Percentiles rank a stretch among this genome's conserved stretches.
Conservation (phyloP, 2,113 vertebrate genomes). For the Numenius arquata region DNA sequence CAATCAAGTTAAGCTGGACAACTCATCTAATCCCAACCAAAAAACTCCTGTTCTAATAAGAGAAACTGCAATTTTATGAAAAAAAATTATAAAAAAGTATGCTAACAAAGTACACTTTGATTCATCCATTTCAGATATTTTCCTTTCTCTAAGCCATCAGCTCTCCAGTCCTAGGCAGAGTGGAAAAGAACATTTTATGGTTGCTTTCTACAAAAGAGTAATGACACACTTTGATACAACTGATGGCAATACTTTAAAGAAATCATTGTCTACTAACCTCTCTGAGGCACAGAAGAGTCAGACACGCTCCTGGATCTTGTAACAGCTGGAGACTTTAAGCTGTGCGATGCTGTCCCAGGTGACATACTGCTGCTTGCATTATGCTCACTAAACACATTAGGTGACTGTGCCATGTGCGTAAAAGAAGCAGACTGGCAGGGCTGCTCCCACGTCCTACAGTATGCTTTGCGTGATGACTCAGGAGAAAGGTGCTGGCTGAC, state of each 20-base stretch:
- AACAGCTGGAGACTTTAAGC: conserved; percentile 89
- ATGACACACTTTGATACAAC: not conserved
- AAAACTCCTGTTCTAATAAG: not conserved
- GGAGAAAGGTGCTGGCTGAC: conserved; percentile 92
- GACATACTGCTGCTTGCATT: conserved; percentile 82
- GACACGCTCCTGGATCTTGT: conserved; percentile 91
- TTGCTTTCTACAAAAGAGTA: not conserved
- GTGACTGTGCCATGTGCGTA: conserved; percentile 85
- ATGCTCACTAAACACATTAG: conserved; percentile 88
- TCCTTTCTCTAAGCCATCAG: not conserved
- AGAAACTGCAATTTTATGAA: not conserved
- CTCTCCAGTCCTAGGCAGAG: not conserved
- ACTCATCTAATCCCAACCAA: not conserved
- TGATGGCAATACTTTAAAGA: not conserved
- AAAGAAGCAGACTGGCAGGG: conserved; percentile 80
- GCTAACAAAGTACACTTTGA: not conserved
- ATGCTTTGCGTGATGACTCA: conserved; percentile 91
- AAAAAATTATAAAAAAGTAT: not conserved
- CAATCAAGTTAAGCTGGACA: not conserved
- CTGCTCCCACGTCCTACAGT: conserved; percentile 94
- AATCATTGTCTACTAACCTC: conserved; percentile 74
- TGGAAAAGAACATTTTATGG: not conserved
- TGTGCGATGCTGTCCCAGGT: conserved; percentile 80
- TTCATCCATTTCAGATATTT: not conserved
- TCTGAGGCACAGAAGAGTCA: conserved; percentile 91